Evolutionary conservation across 2,113 vertebrate species (phyloP), one percentile per base, ranked within the genome.

Genomic region (Sylvietta virens): DNA sequence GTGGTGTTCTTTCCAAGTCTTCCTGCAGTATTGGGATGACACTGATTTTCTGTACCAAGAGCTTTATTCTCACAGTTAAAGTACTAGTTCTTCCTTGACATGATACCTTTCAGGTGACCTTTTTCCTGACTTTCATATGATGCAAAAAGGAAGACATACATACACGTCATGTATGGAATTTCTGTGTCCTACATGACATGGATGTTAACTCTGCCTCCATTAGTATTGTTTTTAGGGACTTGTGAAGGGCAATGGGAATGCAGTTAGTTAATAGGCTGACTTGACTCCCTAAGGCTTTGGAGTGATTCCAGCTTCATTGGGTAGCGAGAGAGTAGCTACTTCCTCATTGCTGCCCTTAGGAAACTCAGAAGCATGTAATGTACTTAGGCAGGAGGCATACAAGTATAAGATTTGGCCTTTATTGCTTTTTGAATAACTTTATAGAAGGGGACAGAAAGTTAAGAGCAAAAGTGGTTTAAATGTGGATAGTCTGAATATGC

Each of bases 341-440:
- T 97, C 81, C 67, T 86, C 74, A 53, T 77, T 92, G 71, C 62
- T 92, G 87, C 79, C 90, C 74, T 83, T 77, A 82, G 78, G 90
- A 97, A 94, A 80, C 64, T 85, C 84, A 54, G 76, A 73, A 76
- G 45, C 1, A 0, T 80, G 64, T 90, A 80, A 87, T 91, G 61
- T 73, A 48, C 50, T 88, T 92, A 88, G 57, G 31, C 42, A 80
- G 90, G 87, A 89, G 91, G 13, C 54, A 70, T 50, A 65, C 45
- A 23, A 62, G 35, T 51, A 8, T 64, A 81, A 64, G 65, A 48
- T 80, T 57, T 82, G 58, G 35, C 66, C 72, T 80, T 82, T 90
- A 50, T 73, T 93, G 27, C 50, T 70, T 82, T 94, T 22, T 73
- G 40, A 87, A 54, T 65, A 57, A 71, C 70, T 92, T 71, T 76